phyloP scores from a whole-genome alignment of 2,888 invertebrate genomes.

The Gisinianus flammeolus region DNA sequence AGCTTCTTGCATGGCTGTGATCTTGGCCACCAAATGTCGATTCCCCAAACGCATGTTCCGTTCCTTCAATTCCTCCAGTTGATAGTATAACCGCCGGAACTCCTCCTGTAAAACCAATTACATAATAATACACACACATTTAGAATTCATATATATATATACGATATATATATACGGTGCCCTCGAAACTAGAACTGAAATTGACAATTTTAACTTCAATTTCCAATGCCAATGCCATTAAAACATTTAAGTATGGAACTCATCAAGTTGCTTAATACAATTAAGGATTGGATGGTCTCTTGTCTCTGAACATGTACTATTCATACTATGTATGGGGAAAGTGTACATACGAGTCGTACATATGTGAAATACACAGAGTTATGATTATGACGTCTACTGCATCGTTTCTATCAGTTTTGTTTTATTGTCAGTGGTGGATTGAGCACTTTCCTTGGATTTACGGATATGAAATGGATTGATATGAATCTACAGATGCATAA shows the following conservation, averaged over 20 bases:
- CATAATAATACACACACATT: neutral
- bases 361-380: too few relatives aligned
- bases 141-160: neutral
- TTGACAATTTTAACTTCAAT: neutral
- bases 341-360: too few relatives aligned
- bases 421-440: too few relatives aligned
- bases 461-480: neutral
- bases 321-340: too few relatives aligned
- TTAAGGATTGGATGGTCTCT: too few relatives aligned
- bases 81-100: constrained; percentile 78
- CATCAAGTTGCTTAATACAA: too few relatives aligned
- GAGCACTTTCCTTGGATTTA: neutral
- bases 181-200: neutral
- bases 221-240: neutral
- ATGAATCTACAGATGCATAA: neutral
- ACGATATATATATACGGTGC: neutral
- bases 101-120: constrained; percentile 70
- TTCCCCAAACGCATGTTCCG: constrained; percentile 77
- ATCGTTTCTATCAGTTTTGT: neutral
- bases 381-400: too few relatives aligned
- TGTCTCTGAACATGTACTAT: too few relatives aligned
- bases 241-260: neutral
- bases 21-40: constrained; percentile 74
- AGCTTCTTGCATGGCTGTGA: constrained; percentile 82
- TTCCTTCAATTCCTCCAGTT: constrained; percentile 80